These are phyloP conservation scores for Hylaeus volcanicus DNA, from an alignment of 1,140 invertebrate species.

Conservation along the genomic window DNA sequence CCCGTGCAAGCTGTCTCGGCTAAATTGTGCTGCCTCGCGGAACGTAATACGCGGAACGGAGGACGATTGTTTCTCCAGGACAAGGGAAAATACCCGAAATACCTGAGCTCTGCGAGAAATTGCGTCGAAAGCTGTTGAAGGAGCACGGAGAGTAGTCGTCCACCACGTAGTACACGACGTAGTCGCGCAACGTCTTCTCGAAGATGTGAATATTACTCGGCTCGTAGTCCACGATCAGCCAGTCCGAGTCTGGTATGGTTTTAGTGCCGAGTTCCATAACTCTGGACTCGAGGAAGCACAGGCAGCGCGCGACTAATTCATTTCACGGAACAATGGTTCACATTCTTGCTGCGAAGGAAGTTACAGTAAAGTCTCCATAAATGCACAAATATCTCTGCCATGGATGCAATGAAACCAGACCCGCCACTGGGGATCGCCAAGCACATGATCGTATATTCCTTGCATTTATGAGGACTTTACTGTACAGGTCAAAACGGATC, in stretches of 20 bases:
- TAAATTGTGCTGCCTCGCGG: too few relatives aligned
- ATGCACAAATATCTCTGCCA: too few relatives aligned
- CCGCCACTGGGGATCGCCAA: too few relatives aligned
- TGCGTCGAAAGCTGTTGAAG: not conserved
- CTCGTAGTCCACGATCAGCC: slow-evolving; percentile 70
- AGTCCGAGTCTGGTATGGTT: slow-evolving; percentile 33
- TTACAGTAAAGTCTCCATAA: too few relatives aligned
- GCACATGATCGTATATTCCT: too few relatives aligned
- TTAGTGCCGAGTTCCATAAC: slow-evolving; percentile 15
- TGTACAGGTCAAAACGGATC: not conserved
- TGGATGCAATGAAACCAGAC: too few relatives aligned
- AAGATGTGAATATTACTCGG: slow-evolving; percentile 73
- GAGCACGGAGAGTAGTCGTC: slow-evolving; percentile 11
- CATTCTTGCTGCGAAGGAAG: not conserved
- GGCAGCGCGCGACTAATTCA: not conserved
- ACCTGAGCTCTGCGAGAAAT: slow-evolving; percentile 24
- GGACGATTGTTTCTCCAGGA: not conserved
- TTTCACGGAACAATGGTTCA: not conserved
- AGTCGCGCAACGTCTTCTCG: slow-evolving; percentile 73
- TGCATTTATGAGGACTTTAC: too few relatives aligned
- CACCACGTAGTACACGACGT: slow-evolving; percentile 77
- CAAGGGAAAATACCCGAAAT: not conserved
- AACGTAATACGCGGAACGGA: not conserved
- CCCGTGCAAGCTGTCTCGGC: not conserved
- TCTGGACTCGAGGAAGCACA: not conserved